Evolutionary conservation across 2,888 invertebrate genomes (phyloP), one percentile per base, ranked within the genome.

Genomic region (Eristalis pertinax): DNA sequence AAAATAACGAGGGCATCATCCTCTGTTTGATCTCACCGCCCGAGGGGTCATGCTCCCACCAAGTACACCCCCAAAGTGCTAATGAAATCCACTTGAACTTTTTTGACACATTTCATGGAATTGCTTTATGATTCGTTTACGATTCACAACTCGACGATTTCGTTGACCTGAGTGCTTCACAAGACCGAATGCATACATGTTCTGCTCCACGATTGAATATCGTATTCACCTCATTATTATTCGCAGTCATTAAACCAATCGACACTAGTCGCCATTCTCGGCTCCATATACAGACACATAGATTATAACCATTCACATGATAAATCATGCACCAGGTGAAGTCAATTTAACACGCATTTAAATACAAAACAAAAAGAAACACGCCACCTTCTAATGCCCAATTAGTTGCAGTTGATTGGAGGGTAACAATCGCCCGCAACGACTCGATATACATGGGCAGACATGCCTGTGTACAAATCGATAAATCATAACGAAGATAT

Each of bases 401-500:
- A 72, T 72, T 79, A 79, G 65, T 29, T 24, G 35, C 35, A 19
- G 50, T 50, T 8, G 50, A 50, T 19, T 50, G 43, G 50, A 63
- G 22, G 43, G 13, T 32, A 73, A 73, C 73, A 63, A 73, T 63
- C 19, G 77, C 32, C 13, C 38, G 29, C 35, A 38, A 29, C 62
- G 13, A 38, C 32, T 11, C 35, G 35, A 38, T 67, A 60, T 80
- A 65, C 32, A 58, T 78, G 63, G 68, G 35, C 35, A 38, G 35
- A 64, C 67, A 68, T 41, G 63, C 38, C 10, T 4, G 38, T 38
- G 38, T 38, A 38, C 38, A 38, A 13, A 38, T 67, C 80, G 70
- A 75, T 72, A 84, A 76, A 80, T 76, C 64, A 78, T 70, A 79
- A 72, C 65, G 56, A 76, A 78, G 82, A 86, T 79, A 82, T 86